Base-by-base conservation (phyloP, 2,113 vertebrate species). In the Pungitius pungitius region DNA sequence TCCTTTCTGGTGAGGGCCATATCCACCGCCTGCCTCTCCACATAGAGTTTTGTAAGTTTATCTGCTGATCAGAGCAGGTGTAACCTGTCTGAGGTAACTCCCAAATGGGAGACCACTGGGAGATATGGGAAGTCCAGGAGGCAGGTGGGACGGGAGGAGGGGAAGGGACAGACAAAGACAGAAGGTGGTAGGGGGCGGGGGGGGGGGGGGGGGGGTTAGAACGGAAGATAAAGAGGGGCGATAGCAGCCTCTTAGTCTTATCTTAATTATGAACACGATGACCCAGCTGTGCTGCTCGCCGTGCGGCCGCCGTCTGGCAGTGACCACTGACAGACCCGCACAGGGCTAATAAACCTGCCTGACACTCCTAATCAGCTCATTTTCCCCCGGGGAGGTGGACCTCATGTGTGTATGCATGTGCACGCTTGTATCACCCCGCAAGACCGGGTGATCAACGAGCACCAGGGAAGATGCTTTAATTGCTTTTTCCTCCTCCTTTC, bases 201-300 rank as follows among this genome's bases (percentile, higher is more conserved):
- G 24, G 27, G 26, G 52, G 2, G 17, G 37, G 37, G 51, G 26
- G 43, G 20, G 14, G 7, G 33, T 27, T 47, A 26, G 40, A 20
- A 65, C 47, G 18, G 43, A 61, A 88, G 77, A 80, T 24, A 83
- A 70, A 84, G 57, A 74, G 52, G 15, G 73, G 80, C 22, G 73
- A 85, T 78, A 88, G 63, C 84, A 67, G 74, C 68, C 77, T 68
- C 52, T 81, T 47, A 67, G 73, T 85, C 58, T 60, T 82, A 78
- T 87, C 87, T 84, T 88, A 89, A 90, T 93, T 91, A 85, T 87
- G 86, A 88, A 83, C 78, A 85, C 27, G 78, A 88, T 83, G 87
- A 90, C 84, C 88, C 81, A 83, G 81, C 78, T 88, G 85, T 74
- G 77, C 68, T 55, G 59, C 77, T 62, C 75, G 22, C 64, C 35